phyloP scores from a whole-genome alignment of 2,113 vertebrate genomes.

The Hassar affinis region DNA sequence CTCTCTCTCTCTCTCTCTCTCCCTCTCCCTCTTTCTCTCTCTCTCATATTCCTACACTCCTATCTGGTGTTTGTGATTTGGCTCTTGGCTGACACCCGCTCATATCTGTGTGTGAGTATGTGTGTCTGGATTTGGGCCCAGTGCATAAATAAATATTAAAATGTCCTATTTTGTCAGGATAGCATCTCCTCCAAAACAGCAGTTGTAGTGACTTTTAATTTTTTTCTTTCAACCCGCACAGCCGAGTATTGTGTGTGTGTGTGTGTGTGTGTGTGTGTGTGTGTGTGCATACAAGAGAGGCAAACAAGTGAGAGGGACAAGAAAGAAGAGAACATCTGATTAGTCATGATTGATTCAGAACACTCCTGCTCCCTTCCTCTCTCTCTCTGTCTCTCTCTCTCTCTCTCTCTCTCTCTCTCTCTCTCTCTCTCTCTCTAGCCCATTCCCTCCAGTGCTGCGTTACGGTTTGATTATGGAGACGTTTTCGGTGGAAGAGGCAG shows the following conservation, averaged over 20 bases:
- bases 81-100: constrained; percentile 31
- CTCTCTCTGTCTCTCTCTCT: constrained; percentile 45
- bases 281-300: background rate
- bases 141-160: constrained; percentile 71
- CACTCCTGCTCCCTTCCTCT: constrained; percentile 57
- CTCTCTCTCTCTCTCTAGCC: constrained; percentile 48
- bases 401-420: constrained; percentile 46
- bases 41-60: background rate
- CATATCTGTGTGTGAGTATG: constrained; percentile 41
- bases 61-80: constrained; percentile 35
- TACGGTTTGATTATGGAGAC: constrained; percentile 53
- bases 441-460: constrained; percentile 40
- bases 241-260: background rate
- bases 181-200: constrained; percentile 22
- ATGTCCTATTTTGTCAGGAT: constrained; percentile 64
- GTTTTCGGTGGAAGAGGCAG: constrained; percentile 36
- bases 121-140: constrained; percentile 61
- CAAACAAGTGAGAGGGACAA: constrained; percentile 55
- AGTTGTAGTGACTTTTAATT: constrained; percentile 7
- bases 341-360: constrained; percentile 76
- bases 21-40: background rate
- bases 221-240: background rate
- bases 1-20: background rate
- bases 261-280: constrained; percentile 19
- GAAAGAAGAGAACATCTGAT: constrained; percentile 61